A percentile compares a stretch with the other conserved stretches of the same genome.
These are phyloP conservation scores for Zaprionus inermis DNA, from an alignment of 1,140 invertebrate genomes.

Conservation along the genomic window DNA sequence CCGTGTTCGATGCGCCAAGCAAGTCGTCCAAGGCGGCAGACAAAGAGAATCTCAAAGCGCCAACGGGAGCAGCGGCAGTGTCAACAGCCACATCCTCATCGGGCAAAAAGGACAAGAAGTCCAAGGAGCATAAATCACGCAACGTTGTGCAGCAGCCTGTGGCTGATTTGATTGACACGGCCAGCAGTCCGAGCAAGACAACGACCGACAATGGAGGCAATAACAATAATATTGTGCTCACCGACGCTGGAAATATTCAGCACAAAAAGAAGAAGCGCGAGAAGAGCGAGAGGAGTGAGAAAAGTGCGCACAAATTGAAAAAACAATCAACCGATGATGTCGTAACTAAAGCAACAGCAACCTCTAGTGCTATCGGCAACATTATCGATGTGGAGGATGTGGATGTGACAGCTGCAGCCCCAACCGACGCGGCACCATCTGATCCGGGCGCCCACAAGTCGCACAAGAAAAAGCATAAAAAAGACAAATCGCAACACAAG, in stretches of 20 bases:
- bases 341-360: not conserved
- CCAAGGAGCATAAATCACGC: constrained; percentile 49
- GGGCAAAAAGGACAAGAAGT: constrained; percentile 63
- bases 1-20: constrained; percentile 58
- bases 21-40: constrained; percentile 20
- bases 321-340: constrained; percentile 40
- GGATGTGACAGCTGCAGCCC: not conserved
- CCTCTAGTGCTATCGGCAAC: too few species aligned
- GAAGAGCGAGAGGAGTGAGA: constrained; percentile 82
- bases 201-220: constrained; percentile 5
- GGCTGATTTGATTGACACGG: constrained; percentile 63
- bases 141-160: constrained; percentile 27
- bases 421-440: not conserved
- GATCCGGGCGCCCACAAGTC: constrained; percentile 32
- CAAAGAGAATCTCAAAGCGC: constrained; percentile 65
- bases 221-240: constrained; percentile 35
- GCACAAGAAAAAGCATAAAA: constrained; percentile 82
- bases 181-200: constrained; percentile 52
- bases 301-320: constrained; percentile 63
- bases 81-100: not conserved
- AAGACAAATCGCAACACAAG: constrained; percentile 62
- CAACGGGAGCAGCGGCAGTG: constrained; percentile 12
- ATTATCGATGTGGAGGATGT: constrained; percentile 52
- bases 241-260: constrained; percentile 23
- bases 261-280: constrained; percentile 85